These are phyloP conservation scores for Caenorhabditis japonica DNA, from an alignment of 2,888 invertebrate genomes.

Conservation along the genomic window DNA sequence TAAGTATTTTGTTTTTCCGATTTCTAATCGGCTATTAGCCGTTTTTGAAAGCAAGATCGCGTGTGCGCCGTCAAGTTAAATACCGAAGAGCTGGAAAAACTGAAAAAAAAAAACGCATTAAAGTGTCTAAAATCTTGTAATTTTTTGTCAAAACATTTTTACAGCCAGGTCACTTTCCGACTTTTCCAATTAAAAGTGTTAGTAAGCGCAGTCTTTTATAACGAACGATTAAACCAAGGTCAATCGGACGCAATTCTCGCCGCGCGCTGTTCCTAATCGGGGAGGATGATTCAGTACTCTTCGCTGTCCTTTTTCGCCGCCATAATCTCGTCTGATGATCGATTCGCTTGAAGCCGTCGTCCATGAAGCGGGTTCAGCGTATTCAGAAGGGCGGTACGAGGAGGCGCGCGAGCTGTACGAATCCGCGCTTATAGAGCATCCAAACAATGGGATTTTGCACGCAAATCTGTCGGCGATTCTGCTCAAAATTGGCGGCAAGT, in stretches of 20 bases:
- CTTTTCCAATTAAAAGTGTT: too few species aligned
- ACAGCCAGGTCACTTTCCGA: too few species aligned
- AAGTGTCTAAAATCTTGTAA: too few species aligned
- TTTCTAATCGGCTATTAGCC: too few species aligned
- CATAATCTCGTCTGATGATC: conserved; percentile 12
- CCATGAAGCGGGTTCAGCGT: conserved; percentile 56
- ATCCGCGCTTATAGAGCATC: conserved; percentile 40
- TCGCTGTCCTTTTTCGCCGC: too few species aligned
- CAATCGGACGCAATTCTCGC: background rate
- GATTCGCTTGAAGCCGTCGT: conserved; percentile 35
- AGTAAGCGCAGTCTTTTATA: too few species aligned
- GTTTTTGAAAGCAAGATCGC: too few species aligned
- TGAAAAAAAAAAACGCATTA: too few species aligned
- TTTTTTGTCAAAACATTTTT: too few species aligned
- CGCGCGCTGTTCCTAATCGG: background rate
- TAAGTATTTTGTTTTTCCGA: too few species aligned
- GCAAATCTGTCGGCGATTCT: conserved; percentile 59
- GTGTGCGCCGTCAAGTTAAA: too few species aligned
- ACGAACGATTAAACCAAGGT: conserved; percentile 4
- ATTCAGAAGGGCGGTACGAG: conserved; percentile 56
- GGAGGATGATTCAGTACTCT: conserved; percentile 2
- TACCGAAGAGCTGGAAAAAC: too few species aligned
- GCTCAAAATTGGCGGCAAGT: conserved; percentile 29
- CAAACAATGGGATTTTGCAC: conserved; percentile 58
- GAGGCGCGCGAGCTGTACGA: conserved; percentile 46